Evolutionary conservation across 2,888 invertebrate species (phyloP), one percentile per base, ranked within the genome.

Genomic region (Alitta virens): DNA sequence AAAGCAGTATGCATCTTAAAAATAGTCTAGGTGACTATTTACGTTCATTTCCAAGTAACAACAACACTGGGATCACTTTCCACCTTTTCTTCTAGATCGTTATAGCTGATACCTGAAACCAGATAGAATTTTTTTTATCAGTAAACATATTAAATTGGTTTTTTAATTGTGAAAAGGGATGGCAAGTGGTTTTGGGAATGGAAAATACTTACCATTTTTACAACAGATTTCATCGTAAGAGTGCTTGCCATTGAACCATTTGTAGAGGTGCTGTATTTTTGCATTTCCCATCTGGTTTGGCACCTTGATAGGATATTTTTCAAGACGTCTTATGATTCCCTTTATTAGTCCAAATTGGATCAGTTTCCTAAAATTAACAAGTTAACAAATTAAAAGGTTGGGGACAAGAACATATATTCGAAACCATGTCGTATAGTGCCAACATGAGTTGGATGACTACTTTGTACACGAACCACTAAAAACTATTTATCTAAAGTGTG

Each of bases 201-300:
- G 12, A 33, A 26, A 18, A 27, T 50, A 53, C 63, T 38, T 66
- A 78, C 80, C 79, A 12, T 91, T 90, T 63, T 89, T 86, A 77
- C 93, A 92, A 82, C 95, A 94, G 73, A 96, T 94, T 82, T 94
- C 92, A 83, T 96, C 95, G 62, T 90, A 87, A 78, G 89, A 91
- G 67, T 89, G 88, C 0, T 86, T 84, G 0, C 95, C 95, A 51
- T 90, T 91, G 77, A 94, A 91, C 74, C 90, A 79, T 18, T 74
- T 72, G 53, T 78, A 75, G 25, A 84, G 66, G 2, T 74, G 66
- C 50, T 72, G 71, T 23, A 71, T 70, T 26, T 67, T 61, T 43
- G 56, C 57, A 0, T 60, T 59, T 12, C 67, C 68, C 16, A 63
- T 33, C 5, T 71, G 68, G n/a, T 64, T 66, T 1, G 74, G 74